A percentile compares a stretch with the other conserved stretches of the same genome.
Evolutionary conservation across 1,140 invertebrate genomes (phyloP).

Genomic region (Trialeurodes vaporariorum): DNA sequence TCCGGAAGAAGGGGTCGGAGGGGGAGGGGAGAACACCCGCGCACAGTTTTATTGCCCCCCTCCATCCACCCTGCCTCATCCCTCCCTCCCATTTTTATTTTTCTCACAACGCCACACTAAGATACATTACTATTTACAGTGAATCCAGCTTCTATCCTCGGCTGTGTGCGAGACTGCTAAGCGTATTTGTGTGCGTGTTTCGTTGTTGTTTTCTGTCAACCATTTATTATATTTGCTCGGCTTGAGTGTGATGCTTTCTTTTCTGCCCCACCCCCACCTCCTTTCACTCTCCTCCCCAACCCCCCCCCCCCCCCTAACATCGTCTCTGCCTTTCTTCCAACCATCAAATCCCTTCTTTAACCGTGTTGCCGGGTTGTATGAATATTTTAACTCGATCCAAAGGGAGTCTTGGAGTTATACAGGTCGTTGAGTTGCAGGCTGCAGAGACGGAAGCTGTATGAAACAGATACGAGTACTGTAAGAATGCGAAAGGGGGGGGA

Average conservation of each 20-base stretch:
- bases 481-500: too few relatives aligned
- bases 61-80: background rate
- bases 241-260: background rate
- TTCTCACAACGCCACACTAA: background rate
- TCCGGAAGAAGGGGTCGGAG: background rate
- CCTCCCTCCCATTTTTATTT: background rate
- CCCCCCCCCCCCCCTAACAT: too few relatives aligned
- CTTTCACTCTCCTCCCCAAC: too few relatives aligned
- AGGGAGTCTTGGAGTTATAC: too few relatives aligned
- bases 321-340: too few relatives aligned
- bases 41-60: background rate
- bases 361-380: too few relatives aligned
- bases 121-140: slow-evolving; percentile 4
- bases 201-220: background rate
- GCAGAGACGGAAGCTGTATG: too few relatives aligned
- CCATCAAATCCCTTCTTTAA: too few relatives aligned
- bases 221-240: background rate
- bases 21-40: background rate
- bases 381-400: too few relatives aligned
- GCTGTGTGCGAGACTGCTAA: background rate
- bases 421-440: too few relatives aligned
- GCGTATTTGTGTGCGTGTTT: background rate
- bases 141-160: background rate
- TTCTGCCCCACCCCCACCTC: background rate
- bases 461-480: too few relatives aligned